phyloP scores from a whole-genome alignment of 1,140 invertebrate species.

The Campoletis sonorensis region DNA sequence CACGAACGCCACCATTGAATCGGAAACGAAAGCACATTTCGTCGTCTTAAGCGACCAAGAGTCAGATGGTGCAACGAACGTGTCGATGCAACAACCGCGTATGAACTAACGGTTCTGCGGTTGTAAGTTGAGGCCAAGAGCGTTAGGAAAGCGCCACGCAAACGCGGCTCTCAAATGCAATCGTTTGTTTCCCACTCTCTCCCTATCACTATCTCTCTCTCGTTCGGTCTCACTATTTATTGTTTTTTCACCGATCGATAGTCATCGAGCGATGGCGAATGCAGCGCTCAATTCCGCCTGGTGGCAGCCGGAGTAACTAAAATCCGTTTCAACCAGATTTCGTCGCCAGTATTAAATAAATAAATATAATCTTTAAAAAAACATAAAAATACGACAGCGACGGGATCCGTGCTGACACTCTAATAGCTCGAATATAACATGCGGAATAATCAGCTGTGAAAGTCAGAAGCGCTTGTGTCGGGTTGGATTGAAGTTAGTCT shows the following conservation, averaged over 20 bases:
- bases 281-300: too few species aligned
- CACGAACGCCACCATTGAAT: neutral
- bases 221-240: neutral
- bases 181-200: constrained; percentile 1
- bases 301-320: neutral
- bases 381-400: too few species aligned
- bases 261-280: too few species aligned
- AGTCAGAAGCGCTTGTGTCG: too few species aligned
- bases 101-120: constrained; percentile 33
- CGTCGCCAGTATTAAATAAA: too few species aligned
- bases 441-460: too few species aligned
- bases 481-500: too few species aligned
- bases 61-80: constrained; percentile 24
- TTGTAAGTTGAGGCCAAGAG: constrained; percentile 23
- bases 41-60: neutral
- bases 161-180: constrained; percentile 30
- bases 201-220: neutral
- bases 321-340: too few species aligned
- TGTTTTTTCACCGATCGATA: neutral
- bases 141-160: constrained; percentile 6
- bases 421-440: too few species aligned
- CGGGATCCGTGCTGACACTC: too few species aligned
- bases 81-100: constrained; percentile 33
- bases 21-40: neutral
- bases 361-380: too few species aligned